Percentiles rank a stretch among this genome's conserved stretches.
Evolutionary conservation across 2,113 vertebrate species (phyloP).

Genomic region (Halichoeres trimaculatus): DNA sequence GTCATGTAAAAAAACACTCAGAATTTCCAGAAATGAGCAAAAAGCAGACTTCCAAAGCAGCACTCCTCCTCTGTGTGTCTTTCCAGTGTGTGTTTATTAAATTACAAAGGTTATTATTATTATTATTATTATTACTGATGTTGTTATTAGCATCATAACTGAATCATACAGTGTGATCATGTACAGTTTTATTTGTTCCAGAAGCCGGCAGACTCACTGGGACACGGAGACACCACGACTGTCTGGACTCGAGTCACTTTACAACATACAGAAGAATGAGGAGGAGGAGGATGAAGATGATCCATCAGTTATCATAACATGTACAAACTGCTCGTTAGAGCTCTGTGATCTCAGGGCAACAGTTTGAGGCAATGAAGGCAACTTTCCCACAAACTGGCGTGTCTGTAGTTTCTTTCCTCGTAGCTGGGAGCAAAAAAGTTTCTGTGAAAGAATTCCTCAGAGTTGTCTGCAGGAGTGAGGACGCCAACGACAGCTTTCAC

Average conservation of each 20-base stretch:
- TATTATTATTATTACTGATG: slow-evolving; percentile 29
- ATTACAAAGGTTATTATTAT: slow-evolving; percentile 76
- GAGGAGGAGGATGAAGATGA: slow-evolving; percentile 48
- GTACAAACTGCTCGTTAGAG: slow-evolving; percentile 8
- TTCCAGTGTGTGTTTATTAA: slow-evolving; percentile 81
- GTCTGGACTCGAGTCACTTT: slow-evolving; percentile 57
- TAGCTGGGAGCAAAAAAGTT: no score
- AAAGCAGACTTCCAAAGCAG: neutral
- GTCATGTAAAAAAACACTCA: no score
- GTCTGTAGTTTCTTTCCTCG: neutral
- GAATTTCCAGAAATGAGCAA: no score
- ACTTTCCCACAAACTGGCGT: no score
- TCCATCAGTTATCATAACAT: neutral
- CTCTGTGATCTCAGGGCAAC: neutral
- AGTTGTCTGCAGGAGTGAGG: neutral
- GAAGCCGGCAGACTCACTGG: slow-evolving; percentile 20
- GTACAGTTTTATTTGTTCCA: slow-evolving; percentile 36
- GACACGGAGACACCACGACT: slow-evolving; percentile 50
- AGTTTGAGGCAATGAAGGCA: neutral
- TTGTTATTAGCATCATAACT: slow-evolving; percentile 58
- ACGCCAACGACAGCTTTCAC: neutral
- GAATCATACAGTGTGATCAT: slow-evolving; percentile 58
- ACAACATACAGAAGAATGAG: slow-evolving; percentile 54
- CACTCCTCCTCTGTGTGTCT: slow-evolving; percentile 18
- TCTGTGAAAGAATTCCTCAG: neutral